phyloP scores from a whole-genome alignment of 2,797 vertebrate genomes.

The Acanthurus tractus region DNA sequence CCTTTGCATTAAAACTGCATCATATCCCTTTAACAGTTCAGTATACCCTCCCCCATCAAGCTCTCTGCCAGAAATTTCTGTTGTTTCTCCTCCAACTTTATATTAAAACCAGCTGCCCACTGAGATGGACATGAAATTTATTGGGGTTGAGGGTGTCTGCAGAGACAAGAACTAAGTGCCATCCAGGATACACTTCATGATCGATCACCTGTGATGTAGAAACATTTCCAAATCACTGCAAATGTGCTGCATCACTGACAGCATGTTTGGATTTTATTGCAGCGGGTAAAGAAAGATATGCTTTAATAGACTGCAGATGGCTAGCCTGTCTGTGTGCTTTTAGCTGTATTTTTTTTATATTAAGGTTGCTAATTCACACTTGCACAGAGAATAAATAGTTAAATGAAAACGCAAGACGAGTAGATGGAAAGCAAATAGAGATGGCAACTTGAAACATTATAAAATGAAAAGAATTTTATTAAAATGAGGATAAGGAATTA shows the following conservation, averaged over 20 bases:
- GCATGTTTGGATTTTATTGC: neutral
- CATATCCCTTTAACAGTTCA: slow-evolving; percentile 17
- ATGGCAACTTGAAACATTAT: neutral
- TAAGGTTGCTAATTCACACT: neutral
- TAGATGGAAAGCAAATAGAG: neutral
- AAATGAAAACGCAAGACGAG: neutral
- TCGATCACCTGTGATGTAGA: slow-evolving; percentile 43
- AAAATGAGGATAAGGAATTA: neutral
- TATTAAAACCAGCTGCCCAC: slow-evolving; percentile 60
- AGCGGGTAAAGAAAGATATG: neutral
- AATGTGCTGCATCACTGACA: slow-evolving; percentile 29
- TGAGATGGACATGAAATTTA: slow-evolving; percentile 36
- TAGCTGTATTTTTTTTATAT: neutral
- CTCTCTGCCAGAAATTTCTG: slow-evolving; percentile 45
- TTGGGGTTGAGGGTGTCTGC: slow-evolving; percentile 24
- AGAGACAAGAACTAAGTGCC: slow-evolving; percentile 31
- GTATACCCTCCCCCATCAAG: slow-evolving; percentile 15
- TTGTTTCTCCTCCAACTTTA: slow-evolving; percentile 54
- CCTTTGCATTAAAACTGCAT: neutral
- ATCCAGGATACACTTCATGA: slow-evolving; percentile 50
- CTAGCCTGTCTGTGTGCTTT: neutral
- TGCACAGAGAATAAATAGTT: neutral
- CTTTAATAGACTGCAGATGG: neutral
- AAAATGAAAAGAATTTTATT: neutral
- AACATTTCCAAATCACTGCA: slow-evolving; percentile 12